Evolutionary conservation across 2,888 invertebrate species (phyloP).

Genomic region (Nemurella pictetii): DNA sequence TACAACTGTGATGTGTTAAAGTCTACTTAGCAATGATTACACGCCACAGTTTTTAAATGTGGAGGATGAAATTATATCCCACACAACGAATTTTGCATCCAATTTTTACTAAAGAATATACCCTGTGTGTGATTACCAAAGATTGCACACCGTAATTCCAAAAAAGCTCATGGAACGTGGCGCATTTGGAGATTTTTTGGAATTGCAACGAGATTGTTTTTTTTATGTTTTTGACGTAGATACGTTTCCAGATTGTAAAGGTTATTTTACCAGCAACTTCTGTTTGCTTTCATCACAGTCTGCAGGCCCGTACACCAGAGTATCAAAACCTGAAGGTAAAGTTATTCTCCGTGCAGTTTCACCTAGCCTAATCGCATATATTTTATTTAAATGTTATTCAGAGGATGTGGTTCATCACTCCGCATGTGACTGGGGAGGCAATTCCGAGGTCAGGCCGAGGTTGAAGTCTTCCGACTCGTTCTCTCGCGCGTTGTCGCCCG

Average conservation of each 20-base stretch:
- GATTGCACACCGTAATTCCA: no score
- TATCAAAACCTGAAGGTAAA: neutral
- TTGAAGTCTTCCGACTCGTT: neutral
- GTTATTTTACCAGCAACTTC: no score
- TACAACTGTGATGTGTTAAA: no score
- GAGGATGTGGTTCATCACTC: conserved; percentile 23
- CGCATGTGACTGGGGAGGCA: conserved; percentile 18
- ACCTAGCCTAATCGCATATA: conserved; percentile 11
- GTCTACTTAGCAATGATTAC: no score
- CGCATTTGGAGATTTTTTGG: neutral
- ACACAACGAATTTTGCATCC: no score
- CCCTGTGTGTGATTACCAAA: no score
- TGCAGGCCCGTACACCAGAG: neutral
- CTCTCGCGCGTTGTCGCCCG: neutral
- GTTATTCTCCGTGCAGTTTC: neutral
- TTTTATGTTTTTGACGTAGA: neutral
- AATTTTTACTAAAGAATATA: no score
- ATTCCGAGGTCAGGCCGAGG: conserved; percentile 5
- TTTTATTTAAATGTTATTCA: conserved; percentile 31
- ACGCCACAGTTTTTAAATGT: no score
- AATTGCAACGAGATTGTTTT: neutral
- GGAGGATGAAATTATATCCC: no score
- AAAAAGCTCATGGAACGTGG: no score
- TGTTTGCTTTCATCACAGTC: neutral
- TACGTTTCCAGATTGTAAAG: neutral